These are phyloP conservation scores for Drosophila nannoptera DNA, from an alignment of 1,140 invertebrate genomes.

Conservation along the genomic window DNA sequence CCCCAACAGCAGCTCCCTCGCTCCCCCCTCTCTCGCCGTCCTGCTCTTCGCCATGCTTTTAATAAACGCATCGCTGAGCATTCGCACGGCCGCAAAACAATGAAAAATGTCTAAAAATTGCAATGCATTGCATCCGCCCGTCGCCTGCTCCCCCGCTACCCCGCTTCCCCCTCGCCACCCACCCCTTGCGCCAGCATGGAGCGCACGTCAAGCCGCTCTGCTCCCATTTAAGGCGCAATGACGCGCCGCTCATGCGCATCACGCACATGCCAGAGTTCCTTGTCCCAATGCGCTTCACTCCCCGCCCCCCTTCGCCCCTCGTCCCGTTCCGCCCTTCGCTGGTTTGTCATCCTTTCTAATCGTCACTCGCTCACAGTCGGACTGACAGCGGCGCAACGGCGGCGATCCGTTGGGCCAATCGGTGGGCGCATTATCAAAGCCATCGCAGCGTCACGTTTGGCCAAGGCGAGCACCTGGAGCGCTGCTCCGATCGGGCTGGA, in stretches of 20 bases:
- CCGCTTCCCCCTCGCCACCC: neutral
- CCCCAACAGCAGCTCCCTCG: constrained; percentile 39
- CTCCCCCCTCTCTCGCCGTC: neutral
- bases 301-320: neutral
- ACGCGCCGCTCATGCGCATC: constrained; percentile 74
- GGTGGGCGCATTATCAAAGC: constrained; percentile 59
- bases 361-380: constrained; percentile 35
- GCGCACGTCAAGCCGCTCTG: constrained; percentile 49
- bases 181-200: constrained; percentile 19
- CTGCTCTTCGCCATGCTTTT: constrained; percentile 38
- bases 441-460: constrained; percentile 57
- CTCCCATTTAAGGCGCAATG: constrained; percentile 76
- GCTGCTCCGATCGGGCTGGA: constrained; percentile 20
- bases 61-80: constrained; percentile 75
- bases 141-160: neutral
- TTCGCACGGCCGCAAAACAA: constrained; percentile 55
- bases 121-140: constrained; percentile 33
- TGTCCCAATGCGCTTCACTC: constrained; percentile 7
- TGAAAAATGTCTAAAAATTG: constrained; percentile 71
- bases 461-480: constrained; percentile 29
- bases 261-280: constrained; percentile 56
- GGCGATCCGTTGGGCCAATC: constrained; percentile 56
- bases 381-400: constrained; percentile 40
- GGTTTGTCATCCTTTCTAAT: constrained; percentile 59
- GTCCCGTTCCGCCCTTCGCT: neutral